Evolutionary conservation across 2,113 vertebrate species (phyloP), one percentile per base, ranked within the genome.

Genomic region (Zonotrichia leucophrys): DNA sequence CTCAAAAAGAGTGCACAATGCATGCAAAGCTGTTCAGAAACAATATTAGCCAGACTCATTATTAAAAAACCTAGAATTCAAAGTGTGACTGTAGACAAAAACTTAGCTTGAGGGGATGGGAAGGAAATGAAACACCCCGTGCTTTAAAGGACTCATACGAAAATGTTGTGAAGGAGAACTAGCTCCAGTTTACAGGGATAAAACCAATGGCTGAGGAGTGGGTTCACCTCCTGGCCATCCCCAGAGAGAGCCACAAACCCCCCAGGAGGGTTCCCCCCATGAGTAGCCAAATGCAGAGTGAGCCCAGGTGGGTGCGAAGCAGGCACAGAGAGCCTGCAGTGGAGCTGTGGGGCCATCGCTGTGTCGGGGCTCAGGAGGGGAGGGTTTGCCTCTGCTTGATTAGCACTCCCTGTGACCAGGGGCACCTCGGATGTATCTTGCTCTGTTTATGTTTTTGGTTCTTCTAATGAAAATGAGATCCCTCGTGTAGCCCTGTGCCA

Each of bases 91-190:
- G 90, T 91, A 95, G 92, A 95, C 90, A 78, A 92, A 95, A 95
- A 44, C 79, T 70, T 93, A 92, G 64, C 82, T 90, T 55, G 73
- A 93, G 94, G 87, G 83, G 79, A 94, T 86, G 79, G 76, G 92
- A 96, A 96, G 96, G 96, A 96, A 97, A 97, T 96, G 95, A 97
- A 97, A 97, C 95, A 97, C 94, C 93, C 94, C 79, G 50, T 42
- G 64, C 93, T 95, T 59, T 88, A 87, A 96, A 93, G 69, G 66
- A 64, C 53, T 85, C n/a, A 5, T 67, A 78, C 68, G 1, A 72
- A 74, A 90, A 81, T 12, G 15, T 49, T 60, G 90, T 0, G 23
- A 79, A 83, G 76, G 74, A 69, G 78, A 60, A 10, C 62, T 14
- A 82, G 74, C 52, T 93, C 31, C 75, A 59, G n/a, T 96, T 96